Evolutionary conservation across 2,888 invertebrate species (phyloP).

Genomic region (Catocala sponsa): DNA sequence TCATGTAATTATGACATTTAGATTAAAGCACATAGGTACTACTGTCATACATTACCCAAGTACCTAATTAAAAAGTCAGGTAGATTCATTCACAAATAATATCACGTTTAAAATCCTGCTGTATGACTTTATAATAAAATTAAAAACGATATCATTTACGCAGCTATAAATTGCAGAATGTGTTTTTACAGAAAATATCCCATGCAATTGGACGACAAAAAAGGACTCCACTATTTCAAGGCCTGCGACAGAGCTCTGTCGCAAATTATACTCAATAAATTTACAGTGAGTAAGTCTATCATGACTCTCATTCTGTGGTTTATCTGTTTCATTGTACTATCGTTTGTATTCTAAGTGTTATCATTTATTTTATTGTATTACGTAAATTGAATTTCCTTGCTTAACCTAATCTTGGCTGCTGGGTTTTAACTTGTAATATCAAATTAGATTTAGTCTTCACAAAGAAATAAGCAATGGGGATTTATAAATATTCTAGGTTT

Average conservation of each 20-base stretch:
- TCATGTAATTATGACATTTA: too few relatives aligned
- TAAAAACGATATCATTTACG: too few relatives aligned
- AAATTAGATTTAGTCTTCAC: background rate
- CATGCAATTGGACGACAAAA: conserved; percentile 16
- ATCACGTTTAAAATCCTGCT: too few relatives aligned
- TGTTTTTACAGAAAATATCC: background rate
- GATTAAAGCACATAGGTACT: too few relatives aligned
- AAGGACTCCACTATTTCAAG: conserved; percentile 23
- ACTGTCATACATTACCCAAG: too few relatives aligned
- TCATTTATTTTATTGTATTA: conserved; percentile 4
- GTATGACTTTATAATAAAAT: too few relatives aligned
- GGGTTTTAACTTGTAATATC: background rate
- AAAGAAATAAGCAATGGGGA: too few relatives aligned
- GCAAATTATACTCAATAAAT: conserved; percentile 49
- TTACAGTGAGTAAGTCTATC: conserved; percentile 30
- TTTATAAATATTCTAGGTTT: too few relatives aligned
- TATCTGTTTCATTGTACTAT: conserved; percentile 20
- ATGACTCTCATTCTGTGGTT: conserved; percentile 29
- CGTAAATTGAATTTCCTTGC: background rate
- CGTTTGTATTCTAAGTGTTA: conserved; percentile 10
- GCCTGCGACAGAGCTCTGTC: conserved; percentile 29
- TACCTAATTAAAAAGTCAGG: too few relatives aligned
- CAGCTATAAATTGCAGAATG: background rate
- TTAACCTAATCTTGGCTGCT: background rate
- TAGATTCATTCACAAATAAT: too few relatives aligned